These are phyloP conservation scores for Eupeodes latifasciatus DNA, from an alignment of 2,888 invertebrate species.

Conservation along the genomic window DNA sequence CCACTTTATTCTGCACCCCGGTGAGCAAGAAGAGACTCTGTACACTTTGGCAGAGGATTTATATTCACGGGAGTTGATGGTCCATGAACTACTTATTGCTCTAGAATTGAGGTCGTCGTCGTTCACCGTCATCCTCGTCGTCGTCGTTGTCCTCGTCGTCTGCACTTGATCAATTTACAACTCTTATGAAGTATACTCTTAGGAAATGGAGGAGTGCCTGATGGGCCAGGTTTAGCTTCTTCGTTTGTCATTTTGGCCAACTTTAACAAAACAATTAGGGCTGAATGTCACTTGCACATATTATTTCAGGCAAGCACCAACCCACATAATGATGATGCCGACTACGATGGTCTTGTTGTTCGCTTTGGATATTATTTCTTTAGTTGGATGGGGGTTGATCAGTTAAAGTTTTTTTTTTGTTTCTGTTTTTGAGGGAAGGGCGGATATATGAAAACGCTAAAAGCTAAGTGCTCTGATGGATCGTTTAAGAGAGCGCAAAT, in stretches of 20 bases:
- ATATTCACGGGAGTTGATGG: constrained; percentile 63
- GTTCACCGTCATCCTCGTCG: too few relatives aligned
- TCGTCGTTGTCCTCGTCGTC: background rate
- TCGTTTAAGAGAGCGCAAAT: constrained; percentile 61
- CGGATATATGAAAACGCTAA: background rate
- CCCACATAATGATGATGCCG: constrained; percentile 14
- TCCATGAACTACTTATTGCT: constrained; percentile 50
- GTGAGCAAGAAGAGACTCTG: background rate
- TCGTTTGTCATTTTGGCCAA: constrained; percentile 53
- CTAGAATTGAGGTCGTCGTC: constrained; percentile 21
- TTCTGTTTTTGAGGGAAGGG: background rate
- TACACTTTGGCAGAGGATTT: constrained; percentile 40
- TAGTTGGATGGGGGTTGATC: constrained; percentile 50
- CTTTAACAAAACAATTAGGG: constrained; percentile 63
- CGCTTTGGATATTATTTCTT: background rate
- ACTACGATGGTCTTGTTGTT: background rate
- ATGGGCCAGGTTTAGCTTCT: constrained; percentile 1
- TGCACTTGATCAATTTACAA: constrained; percentile 67
- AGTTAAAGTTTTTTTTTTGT: constrained; percentile 3
- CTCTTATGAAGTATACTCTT: background rate
- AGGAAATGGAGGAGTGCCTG: background rate
- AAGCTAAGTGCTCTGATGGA: constrained; percentile 55
- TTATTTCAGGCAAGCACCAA: background rate
- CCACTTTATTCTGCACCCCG: constrained; percentile 62
- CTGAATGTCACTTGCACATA: constrained; percentile 43